Evolutionary conservation across 2,797 vertebrate species (phyloP).

Genomic region (Thripadectes ignobilis): DNA sequence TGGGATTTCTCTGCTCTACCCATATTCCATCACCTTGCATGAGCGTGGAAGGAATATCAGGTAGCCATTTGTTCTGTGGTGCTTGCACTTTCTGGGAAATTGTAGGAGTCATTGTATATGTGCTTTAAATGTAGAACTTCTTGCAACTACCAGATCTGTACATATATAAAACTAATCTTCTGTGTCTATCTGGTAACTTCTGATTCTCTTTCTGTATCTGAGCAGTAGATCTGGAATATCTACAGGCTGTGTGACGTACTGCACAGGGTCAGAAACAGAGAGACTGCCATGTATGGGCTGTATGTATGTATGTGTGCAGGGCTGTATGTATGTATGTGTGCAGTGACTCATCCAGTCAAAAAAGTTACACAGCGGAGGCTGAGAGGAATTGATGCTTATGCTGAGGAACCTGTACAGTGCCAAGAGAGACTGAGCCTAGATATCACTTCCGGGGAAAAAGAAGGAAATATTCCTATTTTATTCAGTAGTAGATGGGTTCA

Average conservation of each 20-base stretch:
- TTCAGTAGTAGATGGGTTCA: not conserved
- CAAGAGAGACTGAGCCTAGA: not conserved
- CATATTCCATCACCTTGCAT: too few species aligned
- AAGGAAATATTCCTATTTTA: not conserved
- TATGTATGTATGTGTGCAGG: not conserved
- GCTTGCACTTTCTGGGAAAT: not conserved
- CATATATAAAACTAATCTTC: not conserved
- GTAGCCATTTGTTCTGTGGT: not conserved
- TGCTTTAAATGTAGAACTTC: not conserved
- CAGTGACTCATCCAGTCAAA: slow-evolving; percentile 9
- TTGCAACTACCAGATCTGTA: not conserved
- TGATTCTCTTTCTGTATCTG: not conserved
- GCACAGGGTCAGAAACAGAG: not conserved
- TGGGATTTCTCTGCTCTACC: not conserved
- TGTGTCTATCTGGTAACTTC: not conserved
- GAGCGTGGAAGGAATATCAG: not conserved
- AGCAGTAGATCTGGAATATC: not conserved
- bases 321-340: not conserved
- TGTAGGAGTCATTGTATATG: not conserved
- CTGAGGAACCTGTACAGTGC: not conserved
- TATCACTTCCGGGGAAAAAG: not conserved
- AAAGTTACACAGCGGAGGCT: not conserved
- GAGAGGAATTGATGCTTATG: not conserved
- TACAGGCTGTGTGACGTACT: not conserved
- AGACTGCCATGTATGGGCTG: not conserved